Base-by-base conservation (phyloP, 2,888 invertebrate species). In the Drosophila fulvimacula region DNA sequence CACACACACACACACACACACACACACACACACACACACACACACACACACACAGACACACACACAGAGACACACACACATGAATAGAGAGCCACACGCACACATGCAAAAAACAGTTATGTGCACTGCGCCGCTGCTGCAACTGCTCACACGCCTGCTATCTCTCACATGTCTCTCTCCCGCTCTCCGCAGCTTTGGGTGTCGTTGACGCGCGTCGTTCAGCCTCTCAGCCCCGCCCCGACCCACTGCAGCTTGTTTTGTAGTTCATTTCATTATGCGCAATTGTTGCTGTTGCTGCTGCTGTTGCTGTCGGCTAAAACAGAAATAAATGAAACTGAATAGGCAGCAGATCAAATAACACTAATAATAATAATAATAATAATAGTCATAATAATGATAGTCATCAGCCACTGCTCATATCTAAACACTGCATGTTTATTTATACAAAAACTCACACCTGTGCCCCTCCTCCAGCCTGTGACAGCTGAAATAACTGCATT, bases 161-260 rank as follows among this genome's bases (percentile, higher is more conserved):
- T 34, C 51, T 51, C 36, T 15, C 10, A 13, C 21, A 32, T 34
- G 49, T 1, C 49, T 51, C 49, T 51, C 4, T 2, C 49, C 19
- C 6, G 3, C 15, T 48, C 38, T 3, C 46, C 17, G n/a, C 4
- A 10, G 59, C 66, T 70, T 60, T 72, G 65, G 61, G 65, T 74
- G 74, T 74, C 74, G 74, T 74, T 74, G 74, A 74, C 74, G 74
- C 59, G 65, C 62, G 58, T 58, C 65, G 74, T 46, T 73, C 42
- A 53, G 27, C 49, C 56, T 65, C 60, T 58, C 69, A 58, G 52
- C 56, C 27, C 30, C 9, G 9, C 30, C 19, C 48, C 32, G n/a
- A 42, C 7, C 34, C 19, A 19, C 9, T 41, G 24, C 24, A 39
- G 44, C 41, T 36, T 41, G 46, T 67, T 48, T 61, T 55, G 51